Evolutionary conservation across 1,140 invertebrate species (phyloP), one percentile per base, ranked within the genome.

Genomic region (Camponotus vicinus): DNA sequence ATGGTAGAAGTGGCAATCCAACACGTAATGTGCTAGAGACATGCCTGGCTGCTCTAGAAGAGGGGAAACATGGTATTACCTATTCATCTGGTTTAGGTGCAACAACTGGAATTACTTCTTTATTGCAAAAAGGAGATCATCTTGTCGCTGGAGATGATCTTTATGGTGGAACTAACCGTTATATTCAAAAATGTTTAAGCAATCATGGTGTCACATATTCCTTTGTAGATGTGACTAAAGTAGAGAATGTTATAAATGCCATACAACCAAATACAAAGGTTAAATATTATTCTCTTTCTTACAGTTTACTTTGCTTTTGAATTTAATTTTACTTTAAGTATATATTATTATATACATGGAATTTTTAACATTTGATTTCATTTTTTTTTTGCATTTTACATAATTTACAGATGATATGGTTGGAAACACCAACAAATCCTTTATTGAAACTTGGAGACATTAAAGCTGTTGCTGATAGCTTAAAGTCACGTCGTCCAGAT

Each of bases 391-490:
- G 1, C 11, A 55, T 79, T 52, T 52, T 66, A 13, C 27, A 27
- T 15, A 78, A 88, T 90, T 91, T 42, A 5, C 88, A 98, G 98
- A 96, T 99, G 95, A 96, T 99, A 32, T 99, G 99, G 99, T 95
- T 99, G 71, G 99, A 99, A 95, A 98, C 98, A 0, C 99, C 99
- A 2, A 99, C 99, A n/a, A 99, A 99, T 96, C 99, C 99, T 0
- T 95, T 98, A 0, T 94, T 99, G 90, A 99, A 99, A 96, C 94
- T 99, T 18, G 96, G 97, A 34, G 99, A 99, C 93, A 98, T 99
- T 85, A 96, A 96, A 88, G 97, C 96, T 3, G 95, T 99, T 40
- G 93, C 96, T 1, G 96, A 97, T 86, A 91, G 97, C 40, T 96
- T 97, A 0, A 97, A 97, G 70, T 89, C 95, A 89, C 93, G 95